These are phyloP conservation scores for Chloroceryle inda DNA, from an alignment of 2,797 vertebrate genomes.

Conservation along the genomic window DNA sequence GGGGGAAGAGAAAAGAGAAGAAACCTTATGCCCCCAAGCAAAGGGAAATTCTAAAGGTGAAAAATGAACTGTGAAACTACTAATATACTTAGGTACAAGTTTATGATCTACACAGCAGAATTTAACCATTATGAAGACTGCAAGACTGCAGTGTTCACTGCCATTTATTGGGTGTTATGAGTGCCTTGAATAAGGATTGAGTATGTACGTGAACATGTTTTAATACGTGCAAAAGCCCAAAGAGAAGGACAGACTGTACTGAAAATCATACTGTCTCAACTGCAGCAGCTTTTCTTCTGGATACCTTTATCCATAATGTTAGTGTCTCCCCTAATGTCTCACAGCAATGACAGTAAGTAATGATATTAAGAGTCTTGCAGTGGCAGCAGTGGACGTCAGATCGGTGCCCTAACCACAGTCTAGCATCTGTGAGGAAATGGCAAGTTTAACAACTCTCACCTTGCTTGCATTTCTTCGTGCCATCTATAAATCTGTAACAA, in stretches of 20 bases:
- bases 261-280: neutral
- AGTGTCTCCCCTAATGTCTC: neutral
- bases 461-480: neutral
- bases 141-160: neutral
- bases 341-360: neutral
- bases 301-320: neutral
- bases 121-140: neutral
- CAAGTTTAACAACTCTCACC: neutral
- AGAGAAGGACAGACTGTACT: neutral
- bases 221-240: neutral
- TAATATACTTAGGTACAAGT: neutral
- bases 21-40: neutral
- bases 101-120: neutral
- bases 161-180: neutral
- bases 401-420: neutral
- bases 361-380: neutral
- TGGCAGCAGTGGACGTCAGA: neutral
- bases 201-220: neutral
- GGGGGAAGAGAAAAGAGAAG: neutral
- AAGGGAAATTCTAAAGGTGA: slow-evolving; percentile 8
- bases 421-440: neutral
- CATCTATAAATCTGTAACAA: neutral
- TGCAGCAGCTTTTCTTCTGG: neutral
- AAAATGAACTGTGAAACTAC: neutral
- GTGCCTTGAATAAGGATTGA: neutral